Base-by-base conservation (phyloP, 2,797 vertebrate species). In the Anas flavirostris region DNA sequence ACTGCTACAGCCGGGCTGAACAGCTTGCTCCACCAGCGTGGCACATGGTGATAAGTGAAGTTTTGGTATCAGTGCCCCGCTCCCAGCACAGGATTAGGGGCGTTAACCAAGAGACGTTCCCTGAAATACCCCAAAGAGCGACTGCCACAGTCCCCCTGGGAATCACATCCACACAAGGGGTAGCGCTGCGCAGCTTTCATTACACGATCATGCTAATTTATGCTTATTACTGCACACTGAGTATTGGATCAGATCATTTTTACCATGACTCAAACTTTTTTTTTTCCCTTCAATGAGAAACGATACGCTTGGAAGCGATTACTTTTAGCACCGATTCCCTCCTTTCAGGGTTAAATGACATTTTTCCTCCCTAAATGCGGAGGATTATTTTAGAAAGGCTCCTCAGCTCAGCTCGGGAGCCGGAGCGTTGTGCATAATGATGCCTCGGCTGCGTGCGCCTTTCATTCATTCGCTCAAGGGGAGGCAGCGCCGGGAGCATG, bases 21-120 rank as follows among this genome's bases (percentile, higher is more conserved):
- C 44, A 80, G 58, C 68, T 41, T 48, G 31, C 39, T 41, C 33
- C 2, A 31, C 35, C 50, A 50, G 35, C 5, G 1, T 19, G 59
- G 69, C 53, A 70, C 50, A 14, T 0, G 0, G 50, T 0, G 1
- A 33, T 55, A 26, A 62, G 4, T 12, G 19, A 64, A 14, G 19
- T 23, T 68, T 15, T 11, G 7, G 0, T 52, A 55, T 52, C 0
- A 3, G 78, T 59, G 44, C 41, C 35, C 33, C 12, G 12, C 21
- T 29, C 44, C 43, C 3, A 0, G 41, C 79, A 25, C 2, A 35
- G 58, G 75, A 84, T 50, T 6, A 1, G n/a, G 17, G 64, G 22
- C 2, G 28, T 53, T 83, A 5, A 4, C 18, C 18, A 25, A 55
- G 39, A 43, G 28, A 69, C 7, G 43, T 16, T 13, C 35, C 62